Evolutionary conservation across 2,113 vertebrate species (phyloP), one percentile per base, ranked within the genome.

Genomic region (Pionites leucogaster): DNA sequence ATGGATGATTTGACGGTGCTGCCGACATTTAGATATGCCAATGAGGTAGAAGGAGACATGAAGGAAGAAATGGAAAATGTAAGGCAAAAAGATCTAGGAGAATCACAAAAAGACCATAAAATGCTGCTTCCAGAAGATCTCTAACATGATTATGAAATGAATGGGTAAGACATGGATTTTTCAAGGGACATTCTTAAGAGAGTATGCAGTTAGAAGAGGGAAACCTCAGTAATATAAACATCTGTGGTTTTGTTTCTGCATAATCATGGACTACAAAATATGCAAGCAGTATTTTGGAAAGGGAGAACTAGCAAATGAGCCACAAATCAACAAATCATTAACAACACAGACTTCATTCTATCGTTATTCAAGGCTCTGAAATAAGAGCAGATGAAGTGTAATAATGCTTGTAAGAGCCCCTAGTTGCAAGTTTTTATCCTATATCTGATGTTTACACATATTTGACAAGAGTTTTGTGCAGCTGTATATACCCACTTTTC

Each of bases 271-370:
- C 81, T 90, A 70, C 28, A 91, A 91, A 95, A 95, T 92, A 92
- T 85, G 84, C 78, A 77, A 92, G 88, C 39, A 85, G 68, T 95
- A 95, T 88, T 96, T 94, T 93, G 86, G 82, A 93, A 92, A 90
- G 46, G n/a, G 49, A 93, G 68, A 93, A 78, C 49, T 70, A 88
- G 68, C 53, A 95, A 95, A 93, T 86, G 88, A 96, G 41, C 88
- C 79, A 76, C 87, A 92, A 89, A 89, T 71, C 4, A 29, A 67
- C 55, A 89, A 90, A 75, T 20, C 47, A 85, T 90, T 82, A 91
- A 70, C 75, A 93, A 82, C 37, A 85, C 24, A 94, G 75, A 44
- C 53, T 92, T 95, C 60, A 78, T 65, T 86, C 60, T 92, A 22
- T 86, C 86, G 82, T 84, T 91, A 90, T 90, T 92, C 67, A 92